phyloP scores from a whole-genome alignment of 2,797 vertebrate species.

The Sylvia borin region DNA sequence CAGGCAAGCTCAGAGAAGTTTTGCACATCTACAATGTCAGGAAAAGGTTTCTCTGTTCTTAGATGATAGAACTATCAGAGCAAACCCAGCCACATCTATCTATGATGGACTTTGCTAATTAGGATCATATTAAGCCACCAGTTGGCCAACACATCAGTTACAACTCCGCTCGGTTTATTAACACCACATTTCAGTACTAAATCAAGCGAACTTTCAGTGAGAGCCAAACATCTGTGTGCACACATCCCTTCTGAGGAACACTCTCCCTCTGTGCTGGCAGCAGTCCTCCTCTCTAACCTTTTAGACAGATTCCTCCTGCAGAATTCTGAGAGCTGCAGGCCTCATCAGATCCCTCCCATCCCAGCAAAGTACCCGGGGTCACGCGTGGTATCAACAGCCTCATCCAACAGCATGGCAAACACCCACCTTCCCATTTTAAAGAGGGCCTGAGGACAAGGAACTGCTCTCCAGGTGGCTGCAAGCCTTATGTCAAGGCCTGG shows the following conservation, averaged over 20 bases:
- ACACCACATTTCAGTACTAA: constrained; percentile 61
- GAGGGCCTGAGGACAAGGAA: background rate
- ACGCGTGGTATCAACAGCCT: background rate
- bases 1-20: background rate
- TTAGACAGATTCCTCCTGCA: background rate
- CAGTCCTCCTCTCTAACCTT: background rate
- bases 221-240: constrained; percentile 65
- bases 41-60: background rate
- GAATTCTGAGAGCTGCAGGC: background rate
- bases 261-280: constrained; percentile 9
- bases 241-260: constrained; percentile 41
- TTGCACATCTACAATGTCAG: background rate
- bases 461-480: background rate
- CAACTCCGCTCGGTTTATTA: constrained; percentile 41
- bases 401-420: background rate
- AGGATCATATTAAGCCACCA: constrained; percentile 37
- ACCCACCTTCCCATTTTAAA: background rate
- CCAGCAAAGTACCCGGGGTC: background rate
- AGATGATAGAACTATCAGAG: background rate
- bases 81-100: background rate
- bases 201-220: constrained; percentile 47
- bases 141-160: constrained; percentile 25
- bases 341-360: background rate
- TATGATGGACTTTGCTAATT: constrained; percentile 28
- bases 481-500: background rate